Base-by-base conservation (phyloP, 2,888 invertebrate genomes). In the Campopleginae sp. region DNA sequence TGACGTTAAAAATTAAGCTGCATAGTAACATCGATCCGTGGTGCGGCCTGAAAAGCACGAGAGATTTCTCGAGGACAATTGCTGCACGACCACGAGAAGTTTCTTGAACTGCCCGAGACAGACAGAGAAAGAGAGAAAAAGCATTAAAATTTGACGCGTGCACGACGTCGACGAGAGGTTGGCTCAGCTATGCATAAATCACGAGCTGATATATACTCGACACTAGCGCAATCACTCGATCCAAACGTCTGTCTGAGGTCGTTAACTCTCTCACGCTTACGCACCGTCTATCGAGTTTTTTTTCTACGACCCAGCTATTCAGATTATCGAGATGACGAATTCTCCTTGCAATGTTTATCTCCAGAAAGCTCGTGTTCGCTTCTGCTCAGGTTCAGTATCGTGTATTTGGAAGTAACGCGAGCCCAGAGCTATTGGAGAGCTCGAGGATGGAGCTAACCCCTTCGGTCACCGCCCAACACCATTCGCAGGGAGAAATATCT, bases 101-200 rank as follows among this genome's bases (percentile, higher is more conserved):
- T 80, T 84, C 76, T 82, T 63, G 82, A 87, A 87, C 85, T 78
- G 46, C 78, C n/a, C 23, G 38, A 42, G 33, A 51, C 1, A 70
- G 33, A 51, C n/a, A 19, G 70, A 70, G 81, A 61, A 61, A 58
- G 68, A 81, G 68, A 33, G 63, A 72, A 72, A 33, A 33, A 68
- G 80, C 88, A 89, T 89, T 90, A 88, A 89, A 90, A 88, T 89
- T 89, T 88, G 86, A 88, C 72, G 82, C 88, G 88, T 81, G 84
- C 82, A 84, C 88, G 88, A 88, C 86, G 86, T 86, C 88, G 86
- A 70, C 65, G 76, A 77, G 80, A 76, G 63, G 23, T 70, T 75
- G 79, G 70, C 72, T 54, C 80, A 71, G 75, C 87, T 88, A 90
- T 90, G 88, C 88, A 90, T 89, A 89, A 87, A 89, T 90, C 86